Evolutionary conservation across 2,888 invertebrate species (phyloP).

Genomic region (Agrochola litura): DNA sequence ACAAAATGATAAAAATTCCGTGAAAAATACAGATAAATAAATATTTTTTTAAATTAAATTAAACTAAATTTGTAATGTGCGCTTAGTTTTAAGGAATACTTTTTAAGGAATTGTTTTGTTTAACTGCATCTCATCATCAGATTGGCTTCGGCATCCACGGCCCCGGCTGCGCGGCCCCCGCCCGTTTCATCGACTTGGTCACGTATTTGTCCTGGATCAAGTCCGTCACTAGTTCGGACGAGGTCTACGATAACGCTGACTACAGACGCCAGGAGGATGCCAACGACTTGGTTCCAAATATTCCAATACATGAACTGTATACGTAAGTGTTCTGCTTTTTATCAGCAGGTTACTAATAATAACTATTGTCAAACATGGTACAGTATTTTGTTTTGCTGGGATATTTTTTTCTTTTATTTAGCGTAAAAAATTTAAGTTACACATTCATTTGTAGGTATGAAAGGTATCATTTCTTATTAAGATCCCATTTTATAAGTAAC

Average conservation of each 20-base stretch:
- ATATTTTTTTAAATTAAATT: no score
- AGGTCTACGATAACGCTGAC: slow-evolving; percentile 8
- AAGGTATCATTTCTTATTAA: background rate
- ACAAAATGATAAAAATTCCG: no score
- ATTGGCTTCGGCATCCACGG: slow-evolving; percentile 79
- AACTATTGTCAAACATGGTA: background rate
- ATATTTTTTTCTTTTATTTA: background rate
- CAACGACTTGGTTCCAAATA: background rate
- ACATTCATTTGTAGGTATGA: background rate
- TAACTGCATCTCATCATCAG: slow-evolving; percentile 59
- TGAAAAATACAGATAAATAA: no score
- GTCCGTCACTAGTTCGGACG: slow-evolving; percentile 58
- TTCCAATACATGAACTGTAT: slow-evolving; percentile 40
- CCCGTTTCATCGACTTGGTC: slow-evolving; percentile 74
- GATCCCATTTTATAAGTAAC: background rate
- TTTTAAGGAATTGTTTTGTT: no score
- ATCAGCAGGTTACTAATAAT: background rate
- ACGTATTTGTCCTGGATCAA: slow-evolving; percentile 75
- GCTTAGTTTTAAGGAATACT: background rate
- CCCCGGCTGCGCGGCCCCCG: slow-evolving; percentile 78
- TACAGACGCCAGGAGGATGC: background rate
- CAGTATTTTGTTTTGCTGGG: background rate
- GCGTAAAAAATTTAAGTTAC: background rate
- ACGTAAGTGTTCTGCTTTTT: slow-evolving; percentile 32
- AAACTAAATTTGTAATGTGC: background rate